A percentile compares a stretch with the other conserved stretches of the same genome.
phyloP scores from a whole-genome alignment of 2,797 vertebrate species.

The Cheirogaleus major region DNA sequence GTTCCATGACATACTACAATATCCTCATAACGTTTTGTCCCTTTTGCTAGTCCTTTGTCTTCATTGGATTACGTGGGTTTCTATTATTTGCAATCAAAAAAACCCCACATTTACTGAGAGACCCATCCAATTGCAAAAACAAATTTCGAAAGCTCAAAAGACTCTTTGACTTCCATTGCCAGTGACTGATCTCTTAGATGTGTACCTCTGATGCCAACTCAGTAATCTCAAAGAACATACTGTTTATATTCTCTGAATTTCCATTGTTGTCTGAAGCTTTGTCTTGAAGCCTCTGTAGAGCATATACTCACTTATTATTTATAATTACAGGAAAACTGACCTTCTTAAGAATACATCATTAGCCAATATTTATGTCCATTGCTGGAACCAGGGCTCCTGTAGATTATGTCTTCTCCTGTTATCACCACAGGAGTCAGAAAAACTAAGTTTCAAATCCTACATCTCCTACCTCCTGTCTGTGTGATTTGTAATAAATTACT shows the following conservation, averaged over 20 bases:
- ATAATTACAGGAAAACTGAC: neutral
- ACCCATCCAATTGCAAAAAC: neutral
- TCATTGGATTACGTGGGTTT: neutral
- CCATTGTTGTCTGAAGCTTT: neutral
- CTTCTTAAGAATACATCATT: neutral
- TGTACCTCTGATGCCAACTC: neutral
- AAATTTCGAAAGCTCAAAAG: neutral
- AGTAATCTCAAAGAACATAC: neutral
- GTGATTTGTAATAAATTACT: neutral
- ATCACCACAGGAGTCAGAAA: neutral
- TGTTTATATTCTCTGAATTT: neutral
- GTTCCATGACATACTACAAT: neutral
- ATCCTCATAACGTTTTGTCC: neutral
- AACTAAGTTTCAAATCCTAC: neutral
- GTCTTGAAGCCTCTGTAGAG: neutral
- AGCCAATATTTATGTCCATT: neutral
- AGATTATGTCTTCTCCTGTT: neutral
- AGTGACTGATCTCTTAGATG: neutral
- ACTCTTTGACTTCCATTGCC: neutral
- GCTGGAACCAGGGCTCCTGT: neutral
- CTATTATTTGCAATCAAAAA: neutral
- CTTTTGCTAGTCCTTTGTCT: neutral
- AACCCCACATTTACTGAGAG: neutral
- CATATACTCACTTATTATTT: neutral
- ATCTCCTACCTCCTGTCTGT: neutral